A percentile compares a stretch with the other conserved stretches of the same genome.
Conservation (phyloP, 2,888 invertebrate species). For the Chloroclystis v-ata region DNA sequence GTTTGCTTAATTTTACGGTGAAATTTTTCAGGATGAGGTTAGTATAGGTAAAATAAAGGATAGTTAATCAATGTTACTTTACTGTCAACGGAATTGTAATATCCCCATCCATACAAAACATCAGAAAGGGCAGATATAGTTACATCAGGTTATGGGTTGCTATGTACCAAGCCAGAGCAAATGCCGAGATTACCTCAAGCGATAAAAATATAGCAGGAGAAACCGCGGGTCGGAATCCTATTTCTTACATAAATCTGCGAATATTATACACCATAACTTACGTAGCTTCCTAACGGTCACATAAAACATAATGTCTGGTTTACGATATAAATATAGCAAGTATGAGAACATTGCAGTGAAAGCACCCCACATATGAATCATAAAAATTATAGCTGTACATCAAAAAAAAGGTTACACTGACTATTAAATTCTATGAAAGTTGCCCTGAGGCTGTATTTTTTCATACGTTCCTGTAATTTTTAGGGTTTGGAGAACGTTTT, state of each 20-base stretch:
- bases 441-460: background rate
- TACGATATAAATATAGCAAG: conserved; percentile 43
- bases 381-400: conserved; percentile 48
- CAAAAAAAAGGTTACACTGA: conserved; percentile 31
- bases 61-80: no score
- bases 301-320: conserved; percentile 55
- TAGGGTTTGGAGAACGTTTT: background rate
- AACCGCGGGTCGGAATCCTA: no score
- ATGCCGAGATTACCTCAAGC: no score
- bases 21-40: no score
- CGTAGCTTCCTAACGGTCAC: conserved; percentile 49
- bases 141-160: no score
- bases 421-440: conserved; percentile 25
- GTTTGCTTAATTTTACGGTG: no score
- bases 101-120: no score
- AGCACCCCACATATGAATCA: conserved; percentile 45
- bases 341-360: conserved; percentile 36
- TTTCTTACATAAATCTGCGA: background rate
- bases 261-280: conserved; percentile 39
- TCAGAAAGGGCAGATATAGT: no score
- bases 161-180: no score
- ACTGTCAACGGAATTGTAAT: no score
- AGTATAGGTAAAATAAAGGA: no score
- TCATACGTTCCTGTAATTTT: background rate
- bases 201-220: no score